Percentiles rank a stretch among this genome's conserved stretches.
Evolutionary conservation across 2,797 vertebrate genomes (phyloP).

Genomic region (Melanogrammus aeglefinus): DNA sequence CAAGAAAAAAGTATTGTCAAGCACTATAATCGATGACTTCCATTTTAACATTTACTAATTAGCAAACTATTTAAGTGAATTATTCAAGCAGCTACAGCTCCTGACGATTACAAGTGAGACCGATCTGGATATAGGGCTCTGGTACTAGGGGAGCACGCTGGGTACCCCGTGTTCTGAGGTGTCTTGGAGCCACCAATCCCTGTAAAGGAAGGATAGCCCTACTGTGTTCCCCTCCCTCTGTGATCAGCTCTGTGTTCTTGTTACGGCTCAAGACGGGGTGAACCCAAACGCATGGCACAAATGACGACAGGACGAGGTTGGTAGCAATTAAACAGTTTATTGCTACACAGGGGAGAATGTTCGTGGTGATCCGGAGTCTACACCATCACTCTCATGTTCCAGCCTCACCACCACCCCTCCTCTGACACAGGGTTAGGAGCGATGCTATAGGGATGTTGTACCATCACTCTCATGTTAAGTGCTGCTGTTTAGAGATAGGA

Average conservation of each 20-base stretch:
- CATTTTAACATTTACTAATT: background rate
- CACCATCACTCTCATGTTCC: no score
- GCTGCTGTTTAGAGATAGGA: slow-evolving; percentile 54
- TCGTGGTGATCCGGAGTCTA: no score
- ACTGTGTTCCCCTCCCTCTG: background rate
- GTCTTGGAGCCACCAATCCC: slow-evolving; percentile 39
- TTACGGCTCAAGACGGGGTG: no score
- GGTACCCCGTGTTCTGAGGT: background rate
- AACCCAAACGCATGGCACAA: no score
- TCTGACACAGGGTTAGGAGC: slow-evolving; percentile 33
- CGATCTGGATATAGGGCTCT: background rate
- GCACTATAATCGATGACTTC: background rate
- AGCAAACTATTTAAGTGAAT: no score
- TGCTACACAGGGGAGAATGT: no score
- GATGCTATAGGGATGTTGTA: slow-evolving; percentile 13
- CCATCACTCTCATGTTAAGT: slow-evolving; percentile 40
- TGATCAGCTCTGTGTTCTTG: slow-evolving; percentile 38
- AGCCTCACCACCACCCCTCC: background rate
- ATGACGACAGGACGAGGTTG: no score
- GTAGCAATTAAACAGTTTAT: no score
- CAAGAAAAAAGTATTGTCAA: background rate
- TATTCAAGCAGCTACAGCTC: background rate
- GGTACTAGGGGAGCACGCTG: background rate
- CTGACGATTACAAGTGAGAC: background rate
- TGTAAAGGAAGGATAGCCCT: slow-evolving; percentile 41